Base-by-base conservation (phyloP, 2,113 vertebrate species). In the Perca fluviatilis region DNA sequence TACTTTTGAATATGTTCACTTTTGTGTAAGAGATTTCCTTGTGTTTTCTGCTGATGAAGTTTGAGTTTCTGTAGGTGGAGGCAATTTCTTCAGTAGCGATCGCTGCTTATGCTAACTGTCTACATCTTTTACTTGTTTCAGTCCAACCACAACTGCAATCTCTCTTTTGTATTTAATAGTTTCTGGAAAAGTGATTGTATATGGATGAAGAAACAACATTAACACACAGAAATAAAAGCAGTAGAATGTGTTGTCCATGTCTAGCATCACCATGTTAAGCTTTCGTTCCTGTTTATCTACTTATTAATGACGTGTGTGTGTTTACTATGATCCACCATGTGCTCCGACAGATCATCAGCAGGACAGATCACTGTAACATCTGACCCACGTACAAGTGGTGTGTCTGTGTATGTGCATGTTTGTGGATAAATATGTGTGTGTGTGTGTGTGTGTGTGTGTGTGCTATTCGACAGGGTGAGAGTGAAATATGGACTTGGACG, bases 401-500 rank as follows among this genome's bases (percentile, higher is more conserved):
- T 60, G 56, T 81, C 25, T 36, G 40, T 51, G 51, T 13, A 4
- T 2, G 25, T 58, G 50, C 10, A 19, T 71, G 75, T 85, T 53
- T 85, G 74, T 68, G 66, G 73, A 80, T 74, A 71, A 23, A 83
- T 77, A 57, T 74, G 73, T 60, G 53, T 81, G 33, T 46, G 71
- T 77, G 77, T 0, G 70, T 43, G 58, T 70, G 67, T 74, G 73
- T 60, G 53, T 81, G 33, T 46, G 71, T 77, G 77, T 0, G 70
- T 43, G 58, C 25, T 80, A 65, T 58, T 85, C 78, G 85, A 92
- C 83, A 82, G 84, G 86, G 88, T 86, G 84, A 86, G 88, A 86
- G 85, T 91, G 90, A 93, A 92, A 94, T 91, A 92, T 89, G 81
- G 81, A 89, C 67, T 90, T 87, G 84, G 85, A 87, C 63, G 77